Percentiles rank a stretch among this genome's conserved stretches.
Evolutionary conservation across 1,140 invertebrate species (phyloP).

Genomic region (Micrasema minimum): DNA sequence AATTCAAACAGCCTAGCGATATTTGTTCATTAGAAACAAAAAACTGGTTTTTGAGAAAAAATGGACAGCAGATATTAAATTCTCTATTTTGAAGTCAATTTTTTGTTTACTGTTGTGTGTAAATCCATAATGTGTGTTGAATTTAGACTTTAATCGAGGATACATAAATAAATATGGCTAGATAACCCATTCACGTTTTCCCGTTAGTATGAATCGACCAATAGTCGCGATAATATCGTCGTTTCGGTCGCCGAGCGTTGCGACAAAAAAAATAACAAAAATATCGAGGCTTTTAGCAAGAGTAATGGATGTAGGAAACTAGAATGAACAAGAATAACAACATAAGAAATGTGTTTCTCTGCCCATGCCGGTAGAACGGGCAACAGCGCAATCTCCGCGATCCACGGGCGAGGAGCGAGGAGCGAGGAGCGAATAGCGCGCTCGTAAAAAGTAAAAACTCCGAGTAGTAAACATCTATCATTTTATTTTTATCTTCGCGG

Average conservation of each 20-base stretch:
- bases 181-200: neutral
- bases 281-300: too few species aligned
- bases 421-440: too few species aligned
- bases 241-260: neutral
- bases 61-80: neutral
- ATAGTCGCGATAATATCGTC: neutral
- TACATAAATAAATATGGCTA: neutral
- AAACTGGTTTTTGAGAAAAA: neutral
- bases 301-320: too few species aligned
- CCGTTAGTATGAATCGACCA: neutral
- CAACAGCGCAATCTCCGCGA: too few species aligned
- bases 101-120: neutral
- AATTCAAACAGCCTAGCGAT: neutral
- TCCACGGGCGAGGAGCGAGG: too few species aligned
- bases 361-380: too few species aligned
- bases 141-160: neutral
- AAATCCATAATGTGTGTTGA: neutral
- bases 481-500: too few species aligned
- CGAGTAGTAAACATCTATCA: too few species aligned
- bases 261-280: neutral
- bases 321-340: too few species aligned
- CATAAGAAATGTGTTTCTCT: too few species aligned
- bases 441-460: too few species aligned
- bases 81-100: neutral
- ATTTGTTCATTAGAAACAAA: neutral